phyloP scores from a whole-genome alignment of 1,140 invertebrate genomes.

The Protaetia brevitarsis region DNA sequence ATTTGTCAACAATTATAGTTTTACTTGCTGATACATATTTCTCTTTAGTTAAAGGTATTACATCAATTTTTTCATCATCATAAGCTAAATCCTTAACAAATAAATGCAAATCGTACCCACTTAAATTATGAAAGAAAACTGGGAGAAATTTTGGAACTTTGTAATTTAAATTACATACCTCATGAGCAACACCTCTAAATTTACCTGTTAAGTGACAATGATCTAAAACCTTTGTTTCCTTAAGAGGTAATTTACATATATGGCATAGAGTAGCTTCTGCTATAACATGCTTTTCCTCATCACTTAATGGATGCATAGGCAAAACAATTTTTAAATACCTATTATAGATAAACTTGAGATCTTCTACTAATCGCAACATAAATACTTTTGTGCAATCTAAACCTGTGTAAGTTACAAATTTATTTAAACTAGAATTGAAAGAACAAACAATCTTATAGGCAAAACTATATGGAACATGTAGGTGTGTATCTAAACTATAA shows the following conservation, averaged over 20 bases:
- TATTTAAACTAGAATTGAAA: neutral
- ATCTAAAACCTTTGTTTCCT: neutral
- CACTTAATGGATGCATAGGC: no score
- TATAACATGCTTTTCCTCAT: neutral
- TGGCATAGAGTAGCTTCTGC: neutral
- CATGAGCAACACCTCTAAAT: neutral
- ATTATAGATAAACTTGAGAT: no score
- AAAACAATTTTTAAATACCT: no score
- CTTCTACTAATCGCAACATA: no score
- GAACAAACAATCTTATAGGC: neutral
- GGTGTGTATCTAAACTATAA: no score
- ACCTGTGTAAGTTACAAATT: neutral
- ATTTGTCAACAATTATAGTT: no score
- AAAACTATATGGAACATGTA: neutral
- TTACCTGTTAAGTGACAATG: neutral
- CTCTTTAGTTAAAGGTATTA: constrained; percentile 33
- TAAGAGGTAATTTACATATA: neutral
- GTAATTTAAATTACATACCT: constrained; percentile 28
- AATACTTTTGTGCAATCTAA: neutral
- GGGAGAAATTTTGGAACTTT: constrained; percentile 38
- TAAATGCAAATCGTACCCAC: constrained; percentile 46
- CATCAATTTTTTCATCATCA: neutral
- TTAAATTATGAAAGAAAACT: constrained; percentile 49
- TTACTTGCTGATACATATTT: neutral
- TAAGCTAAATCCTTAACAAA: constrained; percentile 38